Evolutionary conservation across 92 coral and sea anemone species (phyloP).

Genomic region (Umimayanthus chanpuru): DNA sequence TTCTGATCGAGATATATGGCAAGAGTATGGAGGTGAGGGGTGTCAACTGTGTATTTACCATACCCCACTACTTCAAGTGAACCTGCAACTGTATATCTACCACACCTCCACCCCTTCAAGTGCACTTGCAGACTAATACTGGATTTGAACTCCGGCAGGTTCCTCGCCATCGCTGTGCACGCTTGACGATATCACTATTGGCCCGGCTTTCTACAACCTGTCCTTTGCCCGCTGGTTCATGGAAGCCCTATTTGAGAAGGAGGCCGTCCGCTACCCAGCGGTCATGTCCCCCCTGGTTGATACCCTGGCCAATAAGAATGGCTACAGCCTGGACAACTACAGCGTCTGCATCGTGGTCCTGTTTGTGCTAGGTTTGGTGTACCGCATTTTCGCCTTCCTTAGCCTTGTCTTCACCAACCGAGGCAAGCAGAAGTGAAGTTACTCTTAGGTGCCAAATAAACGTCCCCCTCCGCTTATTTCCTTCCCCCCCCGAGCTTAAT

Average conservation of each 20-base stretch:
- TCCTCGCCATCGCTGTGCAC: conserved; percentile 79
- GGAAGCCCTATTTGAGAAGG: conserved; percentile 91
- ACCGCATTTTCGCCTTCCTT: conserved; percentile 72
- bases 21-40: too few species aligned
- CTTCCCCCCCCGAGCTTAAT: too few species aligned
- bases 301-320: conserved; percentile 60
- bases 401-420: conserved; percentile 82
- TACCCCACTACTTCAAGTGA: too few species aligned
- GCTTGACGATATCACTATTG: conserved; percentile 65
- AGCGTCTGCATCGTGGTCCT: conserved; percentile 63
- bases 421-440: conserved; percentile 76
- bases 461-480: too few species aligned
- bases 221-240: conserved; percentile 85
- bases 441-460: too few species aligned
- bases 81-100: too few species aligned
- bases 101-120: too few species aligned
- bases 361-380: conserved; percentile 67
- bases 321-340: conserved; percentile 73
- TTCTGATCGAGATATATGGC: too few species aligned
- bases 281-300: conserved; percentile 62
- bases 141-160: conserved; percentile 46
- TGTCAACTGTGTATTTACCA: too few species aligned
- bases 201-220: conserved; percentile 74
- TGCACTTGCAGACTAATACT: not conserved
- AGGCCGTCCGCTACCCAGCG: conserved; percentile 73